Base-by-base conservation (phyloP, 92 coral and sea anemone species). In the Phenganax stokvisi region DNA sequence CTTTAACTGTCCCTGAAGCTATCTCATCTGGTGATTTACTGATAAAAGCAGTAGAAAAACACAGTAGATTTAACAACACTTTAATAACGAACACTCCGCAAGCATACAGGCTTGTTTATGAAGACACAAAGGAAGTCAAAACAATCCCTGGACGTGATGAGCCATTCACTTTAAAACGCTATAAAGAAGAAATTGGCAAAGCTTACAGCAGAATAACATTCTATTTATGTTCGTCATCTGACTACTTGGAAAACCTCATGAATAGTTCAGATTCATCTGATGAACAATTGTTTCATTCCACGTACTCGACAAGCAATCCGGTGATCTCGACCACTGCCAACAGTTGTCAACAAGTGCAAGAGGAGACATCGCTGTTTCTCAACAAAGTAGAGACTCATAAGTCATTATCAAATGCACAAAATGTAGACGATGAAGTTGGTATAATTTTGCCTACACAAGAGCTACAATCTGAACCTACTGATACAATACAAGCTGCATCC, bases 71-170 rank as follows among this genome's bases (percentile, higher is more conserved):
- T 71, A 71, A 71, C 52, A 71, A 28, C 20, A 30, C 27, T 6
- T 29, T 71, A 10, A 71, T 71, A 10, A 10, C 52, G 30, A 51
- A 30, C 56, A 30, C 9, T 10, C 0, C 13, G 12, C 75, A 16
- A 8, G 11, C 12, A 28, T n/a, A 30, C 12, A 30, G 30, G 12
- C 12, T 47, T 54, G n/a, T 71, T 9, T 53, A 30, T 25, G 55
- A 47, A 1, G 30, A 53, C 55, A 56, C 29, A 27, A 31, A 64
- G 16, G 71, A 72, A 16, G 77, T 72, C 44, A 72, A 72, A 72
- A 71, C 25, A 47, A 72, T 72, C 7, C 77, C 77, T 16, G 58
- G 77, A 72, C 44, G 51, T 17, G 77, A 72, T 1, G 56, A 72
- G 20, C 77, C 56, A 37, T 37, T 37, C 47, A 37, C 47, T 37